phyloP scores from a whole-genome alignment of 2,888 invertebrate genomes.

The Ramazzottius varieornatus region DNA sequence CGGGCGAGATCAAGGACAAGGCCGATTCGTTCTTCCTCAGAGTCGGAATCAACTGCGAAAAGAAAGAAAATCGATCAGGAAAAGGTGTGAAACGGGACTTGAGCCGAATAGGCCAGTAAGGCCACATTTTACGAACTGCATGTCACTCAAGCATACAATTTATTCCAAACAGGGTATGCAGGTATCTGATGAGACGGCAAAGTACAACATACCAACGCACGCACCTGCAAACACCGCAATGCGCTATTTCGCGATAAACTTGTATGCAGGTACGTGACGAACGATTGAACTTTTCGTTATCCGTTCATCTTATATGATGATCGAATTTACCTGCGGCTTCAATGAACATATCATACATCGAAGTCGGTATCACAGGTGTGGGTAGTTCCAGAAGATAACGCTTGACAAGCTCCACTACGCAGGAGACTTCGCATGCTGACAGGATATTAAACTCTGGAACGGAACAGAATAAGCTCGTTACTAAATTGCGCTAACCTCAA shows the following conservation, averaged over 20 bases:
- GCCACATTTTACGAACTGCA: neutral
- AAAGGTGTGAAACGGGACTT: neutral
- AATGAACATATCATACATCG: conserved; percentile 42
- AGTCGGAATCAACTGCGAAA: neutral
- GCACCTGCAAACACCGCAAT: too few relatives aligned
- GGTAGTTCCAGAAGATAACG: conserved; percentile 44
- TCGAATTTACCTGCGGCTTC: conserved; percentile 26
- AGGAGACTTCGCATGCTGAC: conserved; percentile 17
- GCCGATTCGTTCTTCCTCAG: conserved; percentile 31
- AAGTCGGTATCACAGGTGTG: conserved; percentile 45
- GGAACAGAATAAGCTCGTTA: conserved; percentile 13
- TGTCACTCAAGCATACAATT: too few relatives aligned
- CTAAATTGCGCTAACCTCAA: neutral
- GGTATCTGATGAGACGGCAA: too few relatives aligned
- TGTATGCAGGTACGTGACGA: too few relatives aligned
- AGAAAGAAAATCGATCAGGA: neutral
- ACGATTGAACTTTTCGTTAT: too few relatives aligned
- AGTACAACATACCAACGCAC: too few relatives aligned
- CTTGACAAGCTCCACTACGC: conserved; percentile 23
- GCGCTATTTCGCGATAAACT: too few relatives aligned
- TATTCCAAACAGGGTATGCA: too few relatives aligned
- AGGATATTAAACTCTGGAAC: conserved; percentile 15
- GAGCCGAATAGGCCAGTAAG: neutral
- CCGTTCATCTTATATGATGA: too few relatives aligned
- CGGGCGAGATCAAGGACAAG: conserved; percentile 30